Evolutionary conservation across 2,113 vertebrate species (phyloP).

Genomic region (Chaetodon trifascialis): DNA sequence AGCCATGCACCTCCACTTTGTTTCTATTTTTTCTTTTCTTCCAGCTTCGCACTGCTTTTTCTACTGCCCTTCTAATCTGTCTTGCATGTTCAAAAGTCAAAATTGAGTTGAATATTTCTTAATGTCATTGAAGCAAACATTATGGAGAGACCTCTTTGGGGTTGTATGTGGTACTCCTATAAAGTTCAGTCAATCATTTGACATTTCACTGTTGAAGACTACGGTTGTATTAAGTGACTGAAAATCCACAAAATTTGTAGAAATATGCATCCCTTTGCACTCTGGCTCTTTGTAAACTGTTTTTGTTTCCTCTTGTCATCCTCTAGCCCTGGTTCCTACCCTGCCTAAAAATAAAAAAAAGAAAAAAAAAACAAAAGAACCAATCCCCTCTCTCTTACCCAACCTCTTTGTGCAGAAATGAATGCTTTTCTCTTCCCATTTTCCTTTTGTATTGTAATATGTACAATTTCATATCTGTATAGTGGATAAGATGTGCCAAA

Average conservation of each 20-base stretch:
- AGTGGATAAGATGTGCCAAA: slow-evolving; percentile 88
- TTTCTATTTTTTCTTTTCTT: slow-evolving; percentile 64
- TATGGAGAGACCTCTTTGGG: slow-evolving; percentile 53
- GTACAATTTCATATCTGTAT: slow-evolving; percentile 89
- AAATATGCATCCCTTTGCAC: slow-evolving; percentile 85
- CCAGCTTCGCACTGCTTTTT: slow-evolving; percentile 70
- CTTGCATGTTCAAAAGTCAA: slow-evolving; percentile 81
- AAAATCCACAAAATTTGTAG: slow-evolving; percentile 79
- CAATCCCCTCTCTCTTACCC: slow-evolving; percentile 67
- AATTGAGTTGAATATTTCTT: slow-evolving; percentile 66
- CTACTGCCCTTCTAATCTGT: slow-evolving; percentile 69
- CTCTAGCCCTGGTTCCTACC: slow-evolving; percentile 72
- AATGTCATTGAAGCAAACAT: slow-evolving; percentile 65
- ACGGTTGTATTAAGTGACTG: slow-evolving; percentile 76
- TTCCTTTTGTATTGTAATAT: slow-evolving; percentile 87
- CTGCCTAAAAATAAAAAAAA: slow-evolving; percentile 67
- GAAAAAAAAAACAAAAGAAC: slow-evolving; percentile 52
- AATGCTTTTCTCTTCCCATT: slow-evolving; percentile 83
- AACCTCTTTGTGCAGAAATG: slow-evolving; percentile 80
- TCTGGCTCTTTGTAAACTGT: slow-evolving; percentile 82
- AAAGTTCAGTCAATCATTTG: slow-evolving; percentile 67
- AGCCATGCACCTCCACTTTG: slow-evolving; percentile 60
- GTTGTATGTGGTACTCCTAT: slow-evolving; percentile 57
- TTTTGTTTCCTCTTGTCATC: slow-evolving; percentile 79
- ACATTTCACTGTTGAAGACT: slow-evolving; percentile 78